Evolutionary conservation across 2,888 invertebrate species (phyloP).

Genomic region (Heliothis peltigera): DNA sequence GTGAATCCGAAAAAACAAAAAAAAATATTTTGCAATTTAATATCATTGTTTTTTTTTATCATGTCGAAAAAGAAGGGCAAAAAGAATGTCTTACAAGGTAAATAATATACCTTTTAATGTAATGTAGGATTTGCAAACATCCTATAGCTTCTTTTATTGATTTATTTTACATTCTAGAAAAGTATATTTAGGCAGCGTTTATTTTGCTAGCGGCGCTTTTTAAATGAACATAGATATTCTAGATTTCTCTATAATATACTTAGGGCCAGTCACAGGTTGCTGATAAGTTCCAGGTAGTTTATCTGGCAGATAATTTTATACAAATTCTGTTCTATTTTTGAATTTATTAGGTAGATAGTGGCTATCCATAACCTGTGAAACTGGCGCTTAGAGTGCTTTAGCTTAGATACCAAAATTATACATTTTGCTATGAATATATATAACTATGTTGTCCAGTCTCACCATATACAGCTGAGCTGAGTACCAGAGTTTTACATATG

Average conservation of each 20-base stretch:
- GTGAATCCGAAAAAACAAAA: slow-evolving; percentile 36
- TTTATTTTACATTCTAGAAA: neutral
- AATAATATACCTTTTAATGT: slow-evolving; percentile 6
- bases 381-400: neutral
- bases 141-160: neutral
- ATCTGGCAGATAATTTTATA: no score
- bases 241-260: neutral
- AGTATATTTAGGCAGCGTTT: neutral
- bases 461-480: no score
- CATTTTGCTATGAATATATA: no score
- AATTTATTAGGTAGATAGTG: no score
- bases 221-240: neutral
- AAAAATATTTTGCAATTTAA: slow-evolving; percentile 2
- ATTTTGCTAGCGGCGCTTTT: neutral
- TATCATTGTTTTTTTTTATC: slow-evolving; percentile 14
- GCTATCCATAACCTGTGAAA: no score
- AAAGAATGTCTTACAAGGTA: slow-evolving; percentile 69
- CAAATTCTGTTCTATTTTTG: no score
- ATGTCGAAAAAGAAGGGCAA: slow-evolving; percentile 75
- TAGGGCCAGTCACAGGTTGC: no score
- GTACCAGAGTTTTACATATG: no score
- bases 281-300: no score
- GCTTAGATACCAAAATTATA: neutral
- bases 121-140: neutral
- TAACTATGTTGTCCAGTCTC: no score